These are phyloP conservation scores for Microplitis manilae DNA, from an alignment of 2,888 invertebrate species.

Conservation along the genomic window DNA sequence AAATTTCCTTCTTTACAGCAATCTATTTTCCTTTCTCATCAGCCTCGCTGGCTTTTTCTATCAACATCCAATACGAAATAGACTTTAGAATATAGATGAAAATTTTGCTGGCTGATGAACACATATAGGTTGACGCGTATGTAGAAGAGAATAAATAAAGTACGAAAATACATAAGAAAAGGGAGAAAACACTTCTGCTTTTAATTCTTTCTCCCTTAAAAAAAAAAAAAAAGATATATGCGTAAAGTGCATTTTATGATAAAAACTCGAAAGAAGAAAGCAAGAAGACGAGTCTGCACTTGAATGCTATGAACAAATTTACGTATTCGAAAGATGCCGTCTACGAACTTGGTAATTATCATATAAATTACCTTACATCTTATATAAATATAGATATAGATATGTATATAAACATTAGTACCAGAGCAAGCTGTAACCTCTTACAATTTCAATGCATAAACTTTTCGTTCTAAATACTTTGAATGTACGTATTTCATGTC, in stretches of 20 bases:
- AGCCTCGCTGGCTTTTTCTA: neutral
- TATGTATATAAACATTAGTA: neutral
- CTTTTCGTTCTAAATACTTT: neutral
- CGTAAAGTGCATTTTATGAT: conserved; percentile 5
- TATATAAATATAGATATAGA: conserved; percentile 37
- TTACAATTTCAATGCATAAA: conserved; percentile 8
- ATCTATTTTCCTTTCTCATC: neutral
- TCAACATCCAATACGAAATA: neutral
- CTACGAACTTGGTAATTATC: conserved; percentile 61
- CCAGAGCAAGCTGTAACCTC: neutral
- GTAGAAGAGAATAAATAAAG: conserved; percentile 54
- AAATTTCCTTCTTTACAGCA: neutral
- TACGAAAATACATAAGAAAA: conserved; percentile 14
- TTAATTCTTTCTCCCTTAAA: neutral
- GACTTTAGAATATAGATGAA: neutral
- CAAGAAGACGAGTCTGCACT: conserved; percentile 46
- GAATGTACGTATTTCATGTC: conserved; percentile 15
- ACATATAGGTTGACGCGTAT: neutral
- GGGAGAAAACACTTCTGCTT: neutral
- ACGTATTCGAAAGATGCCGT: conserved; percentile 55
- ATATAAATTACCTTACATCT: conserved; percentile 63
- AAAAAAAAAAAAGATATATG: neutral
- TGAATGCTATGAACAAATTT: conserved; percentile 55
- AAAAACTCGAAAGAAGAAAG: conserved; percentile 25
- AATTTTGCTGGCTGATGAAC: neutral